phyloP scores from a whole-genome alignment of 2,888 invertebrate species.

The Adela reaumurella region DNA sequence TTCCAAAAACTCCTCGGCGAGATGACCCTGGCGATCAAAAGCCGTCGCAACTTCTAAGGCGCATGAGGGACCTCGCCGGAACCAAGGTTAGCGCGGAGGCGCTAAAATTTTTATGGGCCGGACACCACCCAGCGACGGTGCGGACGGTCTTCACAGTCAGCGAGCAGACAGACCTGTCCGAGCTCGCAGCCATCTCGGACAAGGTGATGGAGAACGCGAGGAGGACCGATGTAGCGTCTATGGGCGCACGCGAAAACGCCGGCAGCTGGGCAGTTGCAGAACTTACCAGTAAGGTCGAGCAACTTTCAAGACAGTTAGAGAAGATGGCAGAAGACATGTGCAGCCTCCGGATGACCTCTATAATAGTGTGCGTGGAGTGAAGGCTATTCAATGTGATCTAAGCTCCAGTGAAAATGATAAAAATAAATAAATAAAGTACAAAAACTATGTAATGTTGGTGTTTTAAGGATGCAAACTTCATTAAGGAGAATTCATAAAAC shows the following conservation, averaged over 20 bases:
- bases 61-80: not conserved
- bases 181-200: not conserved
- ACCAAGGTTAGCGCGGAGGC: not conserved
- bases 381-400: no score
- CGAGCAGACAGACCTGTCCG: not conserved
- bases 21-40: slow-evolving; percentile 3
- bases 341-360: no score
- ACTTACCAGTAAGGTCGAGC: no score
- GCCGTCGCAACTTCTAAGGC: slow-evolving; percentile 3
- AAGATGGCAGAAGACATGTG: not conserved
- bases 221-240: not conserved
- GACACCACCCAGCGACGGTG: slow-evolving; percentile 9
- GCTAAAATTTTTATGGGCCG: slow-evolving; percentile 8
- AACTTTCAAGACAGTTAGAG: not conserved
- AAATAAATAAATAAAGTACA: no score
- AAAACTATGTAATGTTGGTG: no score
- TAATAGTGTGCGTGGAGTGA: no score
- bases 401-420: no score
- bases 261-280: no score
- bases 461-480: no score
- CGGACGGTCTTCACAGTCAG: not conserved
- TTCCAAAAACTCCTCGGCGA: slow-evolving; percentile 3
- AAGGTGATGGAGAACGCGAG: slow-evolving; percentile 1
- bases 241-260: not conserved
- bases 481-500: no score